These are phyloP conservation scores for Dicycla oo DNA, from an alignment of 2,888 invertebrate genomes.

Conservation along the genomic window DNA sequence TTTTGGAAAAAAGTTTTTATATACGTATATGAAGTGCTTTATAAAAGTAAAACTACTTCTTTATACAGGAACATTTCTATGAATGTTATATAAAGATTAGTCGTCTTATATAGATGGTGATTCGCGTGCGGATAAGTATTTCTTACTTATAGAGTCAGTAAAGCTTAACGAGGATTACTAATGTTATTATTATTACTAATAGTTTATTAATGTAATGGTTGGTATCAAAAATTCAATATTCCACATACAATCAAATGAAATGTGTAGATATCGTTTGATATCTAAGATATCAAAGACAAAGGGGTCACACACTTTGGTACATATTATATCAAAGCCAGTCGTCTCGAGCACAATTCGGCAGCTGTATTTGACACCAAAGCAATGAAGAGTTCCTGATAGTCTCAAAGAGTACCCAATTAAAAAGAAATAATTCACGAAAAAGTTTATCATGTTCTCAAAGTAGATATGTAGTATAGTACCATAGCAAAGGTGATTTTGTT, in stretches of 20 bases:
- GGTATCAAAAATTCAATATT: no score
- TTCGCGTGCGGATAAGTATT: background rate
- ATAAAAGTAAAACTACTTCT: background rate
- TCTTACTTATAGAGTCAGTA: background rate
- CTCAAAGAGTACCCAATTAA: background rate
- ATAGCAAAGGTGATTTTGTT: conserved; percentile 9
- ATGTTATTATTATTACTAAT: no score
- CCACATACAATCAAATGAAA: no score
- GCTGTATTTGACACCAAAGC: background rate
- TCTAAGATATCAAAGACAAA: background rate
- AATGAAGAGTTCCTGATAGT: background rate
- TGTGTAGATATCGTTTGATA: background rate
- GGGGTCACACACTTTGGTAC: background rate
- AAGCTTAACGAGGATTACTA: background rate
- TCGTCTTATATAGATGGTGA: background rate
- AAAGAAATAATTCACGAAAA: background rate
- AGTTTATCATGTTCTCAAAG: background rate
- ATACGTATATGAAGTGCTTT: conserved; percentile 2
- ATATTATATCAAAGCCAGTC: background rate
- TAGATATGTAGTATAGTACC: background rate
- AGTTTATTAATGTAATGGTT: no score
- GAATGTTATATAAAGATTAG: background rate
- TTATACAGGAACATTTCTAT: background rate
- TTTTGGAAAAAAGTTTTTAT: no score
- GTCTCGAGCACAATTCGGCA: background rate